Evolutionary conservation across 2,888 invertebrate genomes (phyloP), one percentile per base, ranked within the genome.

Genomic region (Dynastes grantii): DNA sequence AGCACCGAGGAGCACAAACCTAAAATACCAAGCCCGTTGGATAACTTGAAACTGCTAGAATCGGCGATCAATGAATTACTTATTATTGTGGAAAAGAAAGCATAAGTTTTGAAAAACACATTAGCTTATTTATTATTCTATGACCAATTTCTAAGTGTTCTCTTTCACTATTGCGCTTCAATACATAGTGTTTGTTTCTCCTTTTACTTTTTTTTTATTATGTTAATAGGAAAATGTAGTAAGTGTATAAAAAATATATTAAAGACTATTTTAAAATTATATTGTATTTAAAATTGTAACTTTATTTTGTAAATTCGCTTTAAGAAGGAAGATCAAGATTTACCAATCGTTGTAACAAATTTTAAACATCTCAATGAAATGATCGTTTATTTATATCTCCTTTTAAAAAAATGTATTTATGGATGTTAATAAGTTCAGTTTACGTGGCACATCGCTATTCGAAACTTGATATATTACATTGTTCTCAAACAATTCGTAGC

Each of bases 21-120:
- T 32, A 73, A 78, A 53, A 65, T 76, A 13, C 77, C 77, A 37
- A 76, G 85, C 80, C 85, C 86, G 70, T 80, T 87, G 79, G 86
- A 86, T 76, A 85, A 88, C 82, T 81, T 89, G 76, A 87, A 87
- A 81, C 82, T 88, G 76, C 83, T 89, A 79, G 87, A 86, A 79
- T 85, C 86, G 80, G 87, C 88, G 78, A 86, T 89, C 80, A 87
- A 85, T 76, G 89, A 89, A 84, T 85, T 89, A 80, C 84, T 88
- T 77, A 85, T 85, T 82, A 85, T 89, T 80, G 86, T 88, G 76
- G 87, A 88, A 81, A 88, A 88, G 82, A 86, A 87, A 81, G 85
- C 84, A 84, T 88, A 84, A 85, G 79, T 71, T 79, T 65, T 61
- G 64, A 78, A 75, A 61, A 68, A 73, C 76, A 70, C 76, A 58